A percentile compares a stretch with the other conserved stretches of the same genome.
Conservation (phyloP, 2,113 vertebrate genomes). For the Oryzias celebensis region DNA sequence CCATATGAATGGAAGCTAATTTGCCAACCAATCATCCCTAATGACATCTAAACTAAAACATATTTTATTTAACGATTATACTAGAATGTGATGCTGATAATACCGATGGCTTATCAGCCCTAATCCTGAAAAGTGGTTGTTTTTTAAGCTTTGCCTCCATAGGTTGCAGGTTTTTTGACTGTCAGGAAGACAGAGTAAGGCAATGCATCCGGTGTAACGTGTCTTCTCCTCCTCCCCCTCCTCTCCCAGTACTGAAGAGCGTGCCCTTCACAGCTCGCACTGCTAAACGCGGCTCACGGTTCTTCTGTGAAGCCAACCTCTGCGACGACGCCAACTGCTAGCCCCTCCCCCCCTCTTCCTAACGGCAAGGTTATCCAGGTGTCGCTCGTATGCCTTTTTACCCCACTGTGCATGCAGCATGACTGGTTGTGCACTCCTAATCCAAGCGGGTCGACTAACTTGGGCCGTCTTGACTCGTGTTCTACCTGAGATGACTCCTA, state of each 20-base stretch:
- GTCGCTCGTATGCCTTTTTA: slow-evolving; percentile 59
- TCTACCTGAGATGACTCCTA: slow-evolving; percentile 45
- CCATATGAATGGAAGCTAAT: too few relatives aligned
- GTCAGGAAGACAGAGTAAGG: not conserved
- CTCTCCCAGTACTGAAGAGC: slow-evolving; percentile 91
- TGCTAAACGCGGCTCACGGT: slow-evolving; percentile 95
- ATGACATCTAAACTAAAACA: too few relatives aligned
- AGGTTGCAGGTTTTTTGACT: slow-evolving; percentile 5
- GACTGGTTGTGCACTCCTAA: slow-evolving; percentile 35
- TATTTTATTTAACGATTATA: too few relatives aligned
- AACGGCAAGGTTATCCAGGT: slow-evolving; percentile 80
- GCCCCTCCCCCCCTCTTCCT: slow-evolving; percentile 66
- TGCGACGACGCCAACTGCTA: slow-evolving; percentile 98
- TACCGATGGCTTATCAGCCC: too few relatives aligned
- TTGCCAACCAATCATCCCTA: too few relatives aligned
- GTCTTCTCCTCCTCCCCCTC: slow-evolving; percentile 73
- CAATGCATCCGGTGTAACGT: slow-evolving; percentile 71
- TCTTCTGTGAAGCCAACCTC: slow-evolving; percentile 96
- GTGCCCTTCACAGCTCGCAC: slow-evolving; percentile 97
- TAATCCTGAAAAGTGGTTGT: too few relatives aligned
- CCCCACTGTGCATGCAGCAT: slow-evolving; percentile 70
- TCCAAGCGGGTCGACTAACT: slow-evolving; percentile 56
- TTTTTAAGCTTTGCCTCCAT: not conserved
- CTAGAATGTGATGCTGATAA: too few relatives aligned
- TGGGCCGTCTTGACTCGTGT: slow-evolving; percentile 53